Evolutionary conservation across 2,888 invertebrate species (phyloP).

Genomic region (Nymphalis c-album): DNA sequence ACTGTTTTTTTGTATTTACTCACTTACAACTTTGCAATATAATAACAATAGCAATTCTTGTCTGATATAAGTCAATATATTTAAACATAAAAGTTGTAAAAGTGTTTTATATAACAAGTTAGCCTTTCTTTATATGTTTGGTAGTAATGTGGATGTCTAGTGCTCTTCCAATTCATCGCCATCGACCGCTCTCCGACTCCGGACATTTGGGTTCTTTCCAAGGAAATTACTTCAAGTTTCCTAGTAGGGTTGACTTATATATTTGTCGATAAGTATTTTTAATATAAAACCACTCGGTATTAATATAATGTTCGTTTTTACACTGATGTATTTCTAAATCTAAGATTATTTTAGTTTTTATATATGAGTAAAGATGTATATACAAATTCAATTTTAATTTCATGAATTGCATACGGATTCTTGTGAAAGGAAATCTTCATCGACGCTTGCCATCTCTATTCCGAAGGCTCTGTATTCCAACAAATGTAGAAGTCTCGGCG

Average conservation of each 20-base stretch:
- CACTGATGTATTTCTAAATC: no score
- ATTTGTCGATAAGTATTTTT: conserved; percentile 7
- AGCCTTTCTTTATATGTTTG: not conserved
- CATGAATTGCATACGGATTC: no score
- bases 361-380: no score
- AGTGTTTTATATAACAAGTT: not conserved
- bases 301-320: no score
- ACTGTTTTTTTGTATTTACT: no score
- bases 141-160: not conserved
- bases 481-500: conserved; percentile 19
- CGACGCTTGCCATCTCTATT: conserved; percentile 2
- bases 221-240: conserved; percentile 18
- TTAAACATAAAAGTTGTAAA: no score
- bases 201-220: conserved; percentile 36
- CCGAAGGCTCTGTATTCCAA: conserved; percentile 18
- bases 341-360: no score
- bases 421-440: not conserved
- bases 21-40: no score
- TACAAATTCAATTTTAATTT: no score
- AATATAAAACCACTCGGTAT: no score
- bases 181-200: conserved; percentile 18
- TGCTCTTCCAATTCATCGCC: not conserved
- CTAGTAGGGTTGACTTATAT: conserved; percentile 1
- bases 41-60: no score
- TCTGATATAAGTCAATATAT: no score